A percentile compares a stretch with the other conserved stretches of the same genome.
Evolutionary conservation across 2,797 vertebrate genomes (phyloP).

Genomic region (Menidia menidia): DNA sequence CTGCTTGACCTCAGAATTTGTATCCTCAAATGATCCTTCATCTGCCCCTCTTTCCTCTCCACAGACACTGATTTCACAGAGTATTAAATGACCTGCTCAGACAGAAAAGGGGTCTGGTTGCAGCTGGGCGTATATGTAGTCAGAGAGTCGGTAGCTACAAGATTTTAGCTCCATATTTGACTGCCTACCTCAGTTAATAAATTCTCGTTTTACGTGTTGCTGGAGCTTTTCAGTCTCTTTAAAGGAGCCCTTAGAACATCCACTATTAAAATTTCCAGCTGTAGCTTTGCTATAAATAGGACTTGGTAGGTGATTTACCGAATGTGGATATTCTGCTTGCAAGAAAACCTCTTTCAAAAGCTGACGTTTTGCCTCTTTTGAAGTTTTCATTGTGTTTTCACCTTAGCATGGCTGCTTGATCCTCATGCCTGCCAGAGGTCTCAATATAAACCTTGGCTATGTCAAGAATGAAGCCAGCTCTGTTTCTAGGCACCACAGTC

Average conservation of each 20-base stretch:
- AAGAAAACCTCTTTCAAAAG: slow-evolving; percentile 28
- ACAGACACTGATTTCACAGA: slow-evolving; percentile 18
- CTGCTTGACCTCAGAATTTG: slow-evolving; percentile 38
- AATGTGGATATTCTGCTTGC: slow-evolving; percentile 17
- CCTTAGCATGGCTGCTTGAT: slow-evolving; percentile 42
- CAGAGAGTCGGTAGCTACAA: slow-evolving; percentile 15
- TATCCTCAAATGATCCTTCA: slow-evolving; percentile 5
- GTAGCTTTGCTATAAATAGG: background rate
- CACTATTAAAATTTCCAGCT: slow-evolving; percentile 1
- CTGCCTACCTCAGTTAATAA: slow-evolving; percentile 7
- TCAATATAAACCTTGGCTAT: slow-evolving; percentile 67
- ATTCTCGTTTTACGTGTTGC: slow-evolving; percentile 2
- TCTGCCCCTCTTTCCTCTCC: slow-evolving; percentile 41
- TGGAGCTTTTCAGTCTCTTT: background rate
- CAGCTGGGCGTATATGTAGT: slow-evolving; percentile 4
- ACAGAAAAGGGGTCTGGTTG: slow-evolving; percentile 20
- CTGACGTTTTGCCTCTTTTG: slow-evolving; percentile 47
- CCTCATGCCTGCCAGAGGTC: slow-evolving; percentile 49
- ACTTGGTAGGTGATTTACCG: slow-evolving; percentile 17
- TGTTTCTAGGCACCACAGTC: slow-evolving; percentile 68
- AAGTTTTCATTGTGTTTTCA: slow-evolving; percentile 33
- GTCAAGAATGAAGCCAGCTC: slow-evolving; percentile 68
- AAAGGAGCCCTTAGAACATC: slow-evolving; percentile 6
- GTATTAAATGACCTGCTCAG: slow-evolving; percentile 24
- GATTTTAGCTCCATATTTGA: slow-evolving; percentile 12